Evolutionary conservation across 2,888 invertebrate species (phyloP), one percentile per base, ranked within the genome.

Genomic region (Rhodophaea formosa): DNA sequence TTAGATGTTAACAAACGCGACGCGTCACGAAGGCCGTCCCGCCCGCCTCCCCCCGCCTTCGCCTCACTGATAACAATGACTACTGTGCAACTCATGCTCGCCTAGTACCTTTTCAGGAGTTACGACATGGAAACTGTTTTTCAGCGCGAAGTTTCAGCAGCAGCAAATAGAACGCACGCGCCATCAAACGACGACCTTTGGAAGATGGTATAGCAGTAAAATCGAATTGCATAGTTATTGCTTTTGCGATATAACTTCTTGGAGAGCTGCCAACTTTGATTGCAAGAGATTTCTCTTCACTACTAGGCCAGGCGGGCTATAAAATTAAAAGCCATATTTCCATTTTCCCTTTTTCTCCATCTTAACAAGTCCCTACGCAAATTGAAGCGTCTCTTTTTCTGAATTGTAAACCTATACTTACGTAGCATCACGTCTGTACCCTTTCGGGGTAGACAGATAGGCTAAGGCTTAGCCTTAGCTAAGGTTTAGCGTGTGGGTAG

Each of bases 21-120:
- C 61, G 59, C 72, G 82, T 82, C 83, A 82, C 77, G 78, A 74
- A 77, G 75, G 73, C 76, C 75, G 68, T 72, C 67, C 61, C 66
- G 64, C 72, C 67, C 66, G 66, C 65, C 68, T 58, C 67, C 69
- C 67, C 73, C 74, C 70, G 72, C 66, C 64, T 57, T 73, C 67
- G 66, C 76, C 69, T n/a, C 70, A 74, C 72, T 84, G 88, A 86
- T 85, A 87, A 86, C 86, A 81, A 82, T 82, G 70, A 81, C 39
- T 45, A 55, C 46, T 29, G 46, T 39, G 35, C 72, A 68, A 70
- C 64, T 84, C 70, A 86, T 88, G 87, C 65, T 82, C 72, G 86
- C 89, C 89, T 89, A 79, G 89, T 89, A 88, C 82, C 79, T 80
- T 88, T 88, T 88, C 88, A 89, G 87, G 74, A 75, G 72, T 61